Percentiles rank a stretch among this genome's conserved stretches.
These are phyloP conservation scores for Iselma pallidipennis DNA, from an alignment of 2,888 invertebrate genomes.

Conservation along the genomic window DNA sequence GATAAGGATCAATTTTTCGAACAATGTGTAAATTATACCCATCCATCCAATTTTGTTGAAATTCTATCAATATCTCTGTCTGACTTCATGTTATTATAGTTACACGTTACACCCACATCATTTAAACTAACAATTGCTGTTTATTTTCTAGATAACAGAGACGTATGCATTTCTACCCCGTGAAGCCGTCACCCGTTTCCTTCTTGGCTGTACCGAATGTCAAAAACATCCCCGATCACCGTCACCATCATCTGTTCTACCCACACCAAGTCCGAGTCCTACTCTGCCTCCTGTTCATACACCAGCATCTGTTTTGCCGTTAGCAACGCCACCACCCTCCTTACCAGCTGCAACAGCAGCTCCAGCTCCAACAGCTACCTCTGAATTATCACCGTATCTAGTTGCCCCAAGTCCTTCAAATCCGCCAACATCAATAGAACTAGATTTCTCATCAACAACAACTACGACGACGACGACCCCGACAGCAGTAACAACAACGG, in stretches of 20 bases:
- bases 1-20: no score
- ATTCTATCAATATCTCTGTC: no score
- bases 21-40: no score
- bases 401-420: constrained; percentile 28
- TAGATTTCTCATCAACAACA: constrained; percentile 12
- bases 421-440: constrained; percentile 25
- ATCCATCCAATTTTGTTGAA: no score
- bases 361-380: constrained; percentile 27
- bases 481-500: constrained; percentile 10
- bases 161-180: constrained; percentile 94
- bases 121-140: constrained; percentile 35
- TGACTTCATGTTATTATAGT: no score
- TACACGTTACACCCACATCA: constrained; percentile 41
- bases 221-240: constrained; percentile 75
- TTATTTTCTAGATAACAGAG: constrained; percentile 85
- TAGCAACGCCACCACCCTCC: constrained; percentile 25
- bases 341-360: constrained; percentile 24
- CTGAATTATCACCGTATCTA: constrained; percentile 21
- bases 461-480: constrained; percentile 12
- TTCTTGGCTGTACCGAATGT: constrained; percentile 93
- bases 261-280: constrained; percentile 52
- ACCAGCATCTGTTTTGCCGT: constrained; percentile 27
- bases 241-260: constrained; percentile 61
- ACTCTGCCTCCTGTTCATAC: constrained; percentile 45
- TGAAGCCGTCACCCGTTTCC: constrained; percentile 94